These are phyloP conservation scores for Trematomus bernacchii DNA, from an alignment of 2,797 vertebrate species.

Conservation along the genomic window DNA sequence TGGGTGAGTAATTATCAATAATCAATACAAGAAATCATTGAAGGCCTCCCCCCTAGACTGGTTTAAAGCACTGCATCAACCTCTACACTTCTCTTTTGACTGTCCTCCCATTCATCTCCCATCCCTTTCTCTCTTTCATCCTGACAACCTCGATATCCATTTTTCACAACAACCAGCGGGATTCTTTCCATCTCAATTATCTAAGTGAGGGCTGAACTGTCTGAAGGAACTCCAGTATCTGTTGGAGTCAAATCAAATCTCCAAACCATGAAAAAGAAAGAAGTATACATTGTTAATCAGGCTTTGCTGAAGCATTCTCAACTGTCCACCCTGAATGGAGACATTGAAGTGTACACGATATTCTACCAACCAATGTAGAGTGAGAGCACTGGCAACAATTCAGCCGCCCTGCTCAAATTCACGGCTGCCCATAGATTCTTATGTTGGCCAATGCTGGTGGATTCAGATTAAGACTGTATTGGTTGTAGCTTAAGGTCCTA, in stretches of 20 bases:
- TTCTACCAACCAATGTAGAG: slow-evolving; percentile 26
- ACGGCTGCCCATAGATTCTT: slow-evolving; percentile 43
- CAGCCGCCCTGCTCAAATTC: slow-evolving; percentile 16
- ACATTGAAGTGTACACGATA: slow-evolving; percentile 7
- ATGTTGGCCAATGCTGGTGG: slow-evolving; percentile 40
- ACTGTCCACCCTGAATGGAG: slow-evolving; percentile 12
- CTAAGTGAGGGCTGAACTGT: slow-evolving; percentile 66
- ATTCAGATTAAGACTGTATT: slow-evolving; percentile 56
- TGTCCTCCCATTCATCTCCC: slow-evolving; percentile 47
- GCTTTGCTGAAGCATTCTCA: slow-evolving; percentile 20
- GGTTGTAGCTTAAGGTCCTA: slow-evolving; percentile 74
- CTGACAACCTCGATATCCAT: slow-evolving; percentile 40
- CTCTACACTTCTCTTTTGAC: slow-evolving; percentile 33
- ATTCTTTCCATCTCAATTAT: slow-evolving; percentile 69
- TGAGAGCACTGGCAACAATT: slow-evolving; percentile 6
- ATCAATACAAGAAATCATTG: slow-evolving; percentile 78
- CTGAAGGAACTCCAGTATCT: slow-evolving; percentile 57
- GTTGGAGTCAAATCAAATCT: slow-evolving; percentile 60
- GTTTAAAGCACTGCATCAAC: slow-evolving; percentile 53
- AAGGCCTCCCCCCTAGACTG: slow-evolving; percentile 43
- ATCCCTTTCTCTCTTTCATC: slow-evolving; percentile 43
- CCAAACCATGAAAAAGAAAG: slow-evolving; percentile 26
- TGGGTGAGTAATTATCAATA: slow-evolving; percentile 78
- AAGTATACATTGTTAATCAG: slow-evolving; percentile 21
- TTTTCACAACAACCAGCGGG: slow-evolving; percentile 65